phyloP scores from a whole-genome alignment of 1,140 invertebrate species.

The Magallana ariakensis region DNA sequence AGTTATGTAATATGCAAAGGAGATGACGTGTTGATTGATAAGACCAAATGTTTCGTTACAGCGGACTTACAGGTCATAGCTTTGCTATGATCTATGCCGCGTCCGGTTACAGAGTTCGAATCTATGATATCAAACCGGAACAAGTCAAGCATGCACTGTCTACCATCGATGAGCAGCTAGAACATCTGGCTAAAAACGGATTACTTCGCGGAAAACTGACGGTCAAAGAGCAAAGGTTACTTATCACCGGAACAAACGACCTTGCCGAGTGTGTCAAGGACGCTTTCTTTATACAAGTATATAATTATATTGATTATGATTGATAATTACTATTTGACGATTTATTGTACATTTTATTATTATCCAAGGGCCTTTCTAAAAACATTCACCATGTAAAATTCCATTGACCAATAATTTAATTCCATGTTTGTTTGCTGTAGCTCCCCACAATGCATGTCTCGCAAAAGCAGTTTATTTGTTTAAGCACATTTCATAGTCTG shows the following conservation, averaged over 20 bases:
- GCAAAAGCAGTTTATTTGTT: too few relatives aligned
- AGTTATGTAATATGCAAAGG: too few relatives aligned
- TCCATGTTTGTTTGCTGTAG: too few relatives aligned
- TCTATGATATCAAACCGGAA: constrained; percentile 90
- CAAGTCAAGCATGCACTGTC: constrained; percentile 86
- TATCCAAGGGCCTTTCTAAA: too few relatives aligned
- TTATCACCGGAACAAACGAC: constrained; percentile 82
- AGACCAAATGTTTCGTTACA: constrained; percentile 74
- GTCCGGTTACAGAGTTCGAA: constrained; percentile 91
- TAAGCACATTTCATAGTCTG: too few relatives aligned
- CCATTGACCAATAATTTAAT: too few relatives aligned
- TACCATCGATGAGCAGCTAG: constrained; percentile 88
- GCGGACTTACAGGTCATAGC: constrained; percentile 94
- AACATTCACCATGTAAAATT: too few relatives aligned
- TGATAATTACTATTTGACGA: too few relatives aligned
- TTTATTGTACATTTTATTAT: too few relatives aligned
- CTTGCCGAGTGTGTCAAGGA: constrained; percentile 81
- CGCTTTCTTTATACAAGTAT: constrained; percentile 87
- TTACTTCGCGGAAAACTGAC: constrained; percentile 84
- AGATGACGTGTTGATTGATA: too few relatives aligned
- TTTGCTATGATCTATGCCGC: constrained; percentile 97
- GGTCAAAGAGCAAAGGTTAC: constrained; percentile 87
- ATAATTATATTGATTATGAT: background rate
- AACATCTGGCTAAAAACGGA: constrained; percentile 85
- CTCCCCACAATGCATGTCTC: too few relatives aligned